A percentile compares a stretch with the other conserved stretches of the same genome.
Evolutionary conservation across 2,797 vertebrate species (phyloP).

Genomic region (Premnoplex brunnescens): DNA sequence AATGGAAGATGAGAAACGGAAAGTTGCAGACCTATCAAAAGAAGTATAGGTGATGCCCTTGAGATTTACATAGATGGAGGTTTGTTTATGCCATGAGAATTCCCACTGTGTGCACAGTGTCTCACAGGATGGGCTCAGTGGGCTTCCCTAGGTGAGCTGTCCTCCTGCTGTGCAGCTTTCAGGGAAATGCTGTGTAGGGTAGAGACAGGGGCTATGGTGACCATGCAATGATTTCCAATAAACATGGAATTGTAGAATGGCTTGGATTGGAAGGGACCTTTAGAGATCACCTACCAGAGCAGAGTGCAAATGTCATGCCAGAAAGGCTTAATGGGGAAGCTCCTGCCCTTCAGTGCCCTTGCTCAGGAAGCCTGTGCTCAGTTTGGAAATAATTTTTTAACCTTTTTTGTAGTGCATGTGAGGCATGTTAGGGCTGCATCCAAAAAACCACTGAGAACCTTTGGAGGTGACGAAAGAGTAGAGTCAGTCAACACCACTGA

Average conservation of each 20-base stretch:
- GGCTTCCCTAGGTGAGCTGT: no score
- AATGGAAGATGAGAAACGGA: background rate
- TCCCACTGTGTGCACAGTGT: background rate
- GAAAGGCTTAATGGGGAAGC: background rate
- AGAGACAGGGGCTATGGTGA: no score
- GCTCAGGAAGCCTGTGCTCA: background rate
- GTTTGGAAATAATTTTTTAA: background rate
- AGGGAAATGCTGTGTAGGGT: no score
- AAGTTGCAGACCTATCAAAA: background rate
- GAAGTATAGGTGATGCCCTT: background rate
- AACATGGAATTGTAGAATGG: rapidly evolving
- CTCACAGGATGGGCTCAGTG: no score
- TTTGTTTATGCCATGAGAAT: background rate
- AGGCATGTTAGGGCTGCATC: background rate
- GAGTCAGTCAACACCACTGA: background rate
- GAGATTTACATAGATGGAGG: background rate
- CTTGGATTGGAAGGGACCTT: background rate
- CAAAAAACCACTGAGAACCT: background rate
- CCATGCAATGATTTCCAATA: no score
- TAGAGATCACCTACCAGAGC: background rate
- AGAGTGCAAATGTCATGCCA: background rate
- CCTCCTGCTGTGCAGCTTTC: no score
- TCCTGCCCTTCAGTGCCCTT: background rate
- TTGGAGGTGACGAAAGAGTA: background rate
- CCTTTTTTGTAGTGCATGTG: background rate